These are phyloP conservation scores for Bombus terrestris DNA, from an alignment of 1,140 invertebrate species.

Conservation along the genomic window DNA sequence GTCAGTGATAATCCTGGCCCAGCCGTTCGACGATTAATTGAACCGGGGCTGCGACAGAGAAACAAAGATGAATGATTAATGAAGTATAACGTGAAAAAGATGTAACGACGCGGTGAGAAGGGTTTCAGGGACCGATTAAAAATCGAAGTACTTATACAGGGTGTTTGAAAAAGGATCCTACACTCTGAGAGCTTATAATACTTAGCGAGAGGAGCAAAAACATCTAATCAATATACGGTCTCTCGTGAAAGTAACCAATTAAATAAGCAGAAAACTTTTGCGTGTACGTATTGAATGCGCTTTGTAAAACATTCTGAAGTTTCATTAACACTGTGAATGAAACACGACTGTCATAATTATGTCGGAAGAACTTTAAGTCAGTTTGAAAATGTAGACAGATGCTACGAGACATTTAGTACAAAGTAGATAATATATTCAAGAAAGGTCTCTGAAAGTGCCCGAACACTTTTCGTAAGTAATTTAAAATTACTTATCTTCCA, in stretches of 20 bases:
- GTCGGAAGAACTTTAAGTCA: no score
- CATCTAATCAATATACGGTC: not conserved
- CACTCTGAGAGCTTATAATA: not conserved
- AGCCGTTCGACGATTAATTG: slow-evolving; percentile 31
- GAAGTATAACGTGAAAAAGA: not conserved
- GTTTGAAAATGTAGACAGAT: no score
- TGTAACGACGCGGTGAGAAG: not conserved
- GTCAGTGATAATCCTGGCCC: slow-evolving; percentile 9
- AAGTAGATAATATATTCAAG: no score
- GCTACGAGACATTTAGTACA: no score
- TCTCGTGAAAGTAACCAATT: not conserved
- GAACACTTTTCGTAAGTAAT: no score
- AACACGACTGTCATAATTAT: no score
- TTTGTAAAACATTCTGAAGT: no score
- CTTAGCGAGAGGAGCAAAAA: not conserved
- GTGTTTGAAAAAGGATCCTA: not conserved
- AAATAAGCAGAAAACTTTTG: no score
- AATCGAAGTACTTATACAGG: not conserved
- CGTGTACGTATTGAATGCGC: no score
- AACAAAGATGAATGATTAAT: slow-evolving; percentile 39
- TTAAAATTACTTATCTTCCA: no score
- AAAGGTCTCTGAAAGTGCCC: no score
- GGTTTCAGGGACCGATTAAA: not conserved
- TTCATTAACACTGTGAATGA: no score
- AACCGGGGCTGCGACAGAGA: not conserved